Conservation (phyloP, 1,140 invertebrate genomes). For the Procambarus clarkii region DNA sequence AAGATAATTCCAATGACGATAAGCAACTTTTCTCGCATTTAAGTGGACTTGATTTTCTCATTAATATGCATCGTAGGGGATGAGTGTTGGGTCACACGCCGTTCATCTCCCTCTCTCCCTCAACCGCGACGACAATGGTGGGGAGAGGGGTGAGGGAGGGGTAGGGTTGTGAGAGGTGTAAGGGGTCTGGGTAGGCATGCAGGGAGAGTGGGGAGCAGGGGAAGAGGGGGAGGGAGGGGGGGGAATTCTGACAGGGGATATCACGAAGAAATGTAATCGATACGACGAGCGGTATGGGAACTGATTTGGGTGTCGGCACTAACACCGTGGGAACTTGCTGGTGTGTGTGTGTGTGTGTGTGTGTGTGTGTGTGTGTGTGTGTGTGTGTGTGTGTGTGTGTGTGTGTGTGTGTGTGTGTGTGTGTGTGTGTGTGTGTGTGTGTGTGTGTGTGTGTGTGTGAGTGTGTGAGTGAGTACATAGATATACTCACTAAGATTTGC, state of each 20-base stretch:
- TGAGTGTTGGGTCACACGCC: neutral
- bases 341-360: neutral
- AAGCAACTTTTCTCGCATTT: too few species aligned
- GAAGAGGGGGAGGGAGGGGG: neutral
- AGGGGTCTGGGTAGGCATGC: neutral
- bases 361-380: too few species aligned
- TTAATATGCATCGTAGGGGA: neutral
- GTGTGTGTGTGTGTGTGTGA: too few species aligned
- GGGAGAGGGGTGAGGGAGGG: neutral
- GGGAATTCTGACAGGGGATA: neutral
- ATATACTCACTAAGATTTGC: too few species aligned
- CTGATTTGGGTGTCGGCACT: neutral
- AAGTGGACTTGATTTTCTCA: neutral
- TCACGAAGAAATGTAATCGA: neutral
- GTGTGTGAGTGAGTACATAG: too few species aligned
- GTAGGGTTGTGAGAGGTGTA: neutral
- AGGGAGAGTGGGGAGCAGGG: neutral
- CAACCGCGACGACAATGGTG: conserved; percentile 10
- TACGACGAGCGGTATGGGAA: conserved; percentile 1
- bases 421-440: too few species aligned
- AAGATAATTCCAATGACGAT: too few species aligned
- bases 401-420: too few species aligned
- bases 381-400: too few species aligned
- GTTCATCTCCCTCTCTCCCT: neutral
- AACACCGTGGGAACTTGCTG: neutral